Evolutionary conservation across 2,888 invertebrate species (phyloP), one percentile per base, ranked within the genome.

Genomic region (Drosophila yooni): DNA sequence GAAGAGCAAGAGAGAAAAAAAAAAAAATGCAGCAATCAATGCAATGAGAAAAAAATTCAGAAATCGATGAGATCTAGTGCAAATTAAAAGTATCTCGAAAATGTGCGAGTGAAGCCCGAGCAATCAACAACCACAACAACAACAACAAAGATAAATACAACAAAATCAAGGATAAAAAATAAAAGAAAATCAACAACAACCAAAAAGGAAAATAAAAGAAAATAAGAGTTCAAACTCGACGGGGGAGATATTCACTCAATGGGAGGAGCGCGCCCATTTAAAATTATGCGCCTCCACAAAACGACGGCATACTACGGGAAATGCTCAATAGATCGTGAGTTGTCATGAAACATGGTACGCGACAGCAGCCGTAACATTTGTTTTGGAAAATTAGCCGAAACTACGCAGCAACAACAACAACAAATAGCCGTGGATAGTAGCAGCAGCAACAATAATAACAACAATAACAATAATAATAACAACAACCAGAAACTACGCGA

Each of bases 351-450:
- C 85, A 99, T 99, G 99, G 99, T 99, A 97, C 98, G 99, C 97
- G 98, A 99, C 98, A 98, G 98, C 97, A 98, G 98, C 96, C 98
- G 99, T 96, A 98, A 99, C 96, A 97, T 99, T 96, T 98, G 98
- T 98, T 98, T 99, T 96, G 99, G 98, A 96, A 99, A 91, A 91
- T 97, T 99, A 96, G 98, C 99, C 97, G 98, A 98, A 96, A 98
- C 98, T 79, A 89, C 91, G 96, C 97, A 98, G 95, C 97, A 78
- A 15, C 80, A 79, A 73, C 82, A 87, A 77, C 88, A 83, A 68
- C 88, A 77, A 56, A 88, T 83, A 60, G 83, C 83, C 79, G 84
- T 88, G 77, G 84, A 84, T 84, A 84, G 81, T 79, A 86, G 89
- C 84, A 88, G 96, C 97, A 98, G 95, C 97, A 98, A 95, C 97